Conservation (phyloP, 2,888 invertebrate species). For the Boloria euphrosyne region DNA sequence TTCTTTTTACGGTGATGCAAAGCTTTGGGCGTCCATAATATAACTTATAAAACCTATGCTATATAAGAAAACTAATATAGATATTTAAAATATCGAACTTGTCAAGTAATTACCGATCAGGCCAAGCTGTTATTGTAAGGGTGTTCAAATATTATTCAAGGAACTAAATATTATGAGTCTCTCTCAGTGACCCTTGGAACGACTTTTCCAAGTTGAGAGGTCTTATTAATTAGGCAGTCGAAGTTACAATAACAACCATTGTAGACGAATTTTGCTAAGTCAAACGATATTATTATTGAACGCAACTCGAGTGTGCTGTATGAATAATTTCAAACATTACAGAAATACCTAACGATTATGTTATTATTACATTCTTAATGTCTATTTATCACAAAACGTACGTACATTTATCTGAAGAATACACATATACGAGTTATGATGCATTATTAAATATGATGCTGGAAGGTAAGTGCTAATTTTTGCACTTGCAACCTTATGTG, state of each 20-base stretch:
- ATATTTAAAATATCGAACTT: too few relatives aligned
- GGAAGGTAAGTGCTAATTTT: constrained; percentile 32
- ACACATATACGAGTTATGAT: not conserved
- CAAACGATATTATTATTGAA: constrained; percentile 14
- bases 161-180: constrained; percentile 17
- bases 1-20: constrained; percentile 49
- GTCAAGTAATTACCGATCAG: too few relatives aligned
- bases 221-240: constrained; percentile 34
- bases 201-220: constrained; percentile 26
- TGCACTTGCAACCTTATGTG: constrained; percentile 31
- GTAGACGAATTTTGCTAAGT: constrained; percentile 27
- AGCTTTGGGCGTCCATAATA: constrained; percentile 20
- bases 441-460: constrained; percentile 13
- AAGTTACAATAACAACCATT: constrained; percentile 34
- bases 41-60: constrained; percentile 10
- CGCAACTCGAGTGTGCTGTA: constrained; percentile 2
- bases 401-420: not conserved
- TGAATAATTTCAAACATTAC: constrained; percentile 14
- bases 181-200: constrained; percentile 26
- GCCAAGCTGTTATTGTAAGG: not conserved
- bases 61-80: not conserved
- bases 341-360: not conserved
- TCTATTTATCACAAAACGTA: not conserved
- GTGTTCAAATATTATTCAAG: constrained; percentile 7
- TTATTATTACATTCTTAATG: not conserved